A percentile compares a stretch with the other conserved stretches of the same genome.
These are phyloP conservation scores for Scomberomorus guttatus DNA, from an alignment of 2,797 vertebrate species.

Conservation along the genomic window DNA sequence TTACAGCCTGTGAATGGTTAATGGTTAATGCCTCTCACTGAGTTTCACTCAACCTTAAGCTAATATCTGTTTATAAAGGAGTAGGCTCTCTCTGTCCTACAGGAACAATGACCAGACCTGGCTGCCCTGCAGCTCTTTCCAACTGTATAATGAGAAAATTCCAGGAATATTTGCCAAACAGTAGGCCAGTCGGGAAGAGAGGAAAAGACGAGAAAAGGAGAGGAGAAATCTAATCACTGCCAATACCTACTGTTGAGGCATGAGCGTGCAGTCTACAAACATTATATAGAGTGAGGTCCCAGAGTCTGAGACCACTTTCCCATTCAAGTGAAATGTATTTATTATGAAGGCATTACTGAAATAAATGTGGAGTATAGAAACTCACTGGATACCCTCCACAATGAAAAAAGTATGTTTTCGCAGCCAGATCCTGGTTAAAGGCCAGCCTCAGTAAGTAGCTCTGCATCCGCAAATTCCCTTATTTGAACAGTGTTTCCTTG, in stretches of 20 bases:
- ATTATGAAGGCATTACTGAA: not conserved
- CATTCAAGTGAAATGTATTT: too few species aligned
- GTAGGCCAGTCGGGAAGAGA: slow-evolving; percentile 40
- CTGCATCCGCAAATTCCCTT: slow-evolving; percentile 23
- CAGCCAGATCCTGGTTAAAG: slow-evolving; percentile 20
- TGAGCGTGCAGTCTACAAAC: not conserved
- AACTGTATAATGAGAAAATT: slow-evolving; percentile 78
- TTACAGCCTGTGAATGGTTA: not conserved
- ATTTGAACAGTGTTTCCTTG: slow-evolving; percentile 37
- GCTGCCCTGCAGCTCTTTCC: slow-evolving; percentile 52
- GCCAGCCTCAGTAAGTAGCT: slow-evolving; percentile 47
- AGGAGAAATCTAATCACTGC: not conserved
- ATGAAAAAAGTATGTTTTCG: slow-evolving; percentile 2
- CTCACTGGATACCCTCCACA: not conserved
- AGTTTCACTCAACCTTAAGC: slow-evolving; percentile 19
- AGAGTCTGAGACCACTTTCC: too few species aligned
- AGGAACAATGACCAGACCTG: slow-evolving; percentile 57
- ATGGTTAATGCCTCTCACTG: not conserved
- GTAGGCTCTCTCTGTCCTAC: slow-evolving; percentile 21
- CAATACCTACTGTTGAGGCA: not conserved
- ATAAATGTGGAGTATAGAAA: not conserved
- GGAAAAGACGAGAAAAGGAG: slow-evolving; percentile 5
- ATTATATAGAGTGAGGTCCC: not conserved
- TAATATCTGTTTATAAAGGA: slow-evolving; percentile 27
- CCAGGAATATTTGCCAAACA: slow-evolving; percentile 77